These are phyloP conservation scores for Oscheius myriophilus DNA, from an alignment of 2,888 invertebrate genomes.

Conservation along the genomic window DNA sequence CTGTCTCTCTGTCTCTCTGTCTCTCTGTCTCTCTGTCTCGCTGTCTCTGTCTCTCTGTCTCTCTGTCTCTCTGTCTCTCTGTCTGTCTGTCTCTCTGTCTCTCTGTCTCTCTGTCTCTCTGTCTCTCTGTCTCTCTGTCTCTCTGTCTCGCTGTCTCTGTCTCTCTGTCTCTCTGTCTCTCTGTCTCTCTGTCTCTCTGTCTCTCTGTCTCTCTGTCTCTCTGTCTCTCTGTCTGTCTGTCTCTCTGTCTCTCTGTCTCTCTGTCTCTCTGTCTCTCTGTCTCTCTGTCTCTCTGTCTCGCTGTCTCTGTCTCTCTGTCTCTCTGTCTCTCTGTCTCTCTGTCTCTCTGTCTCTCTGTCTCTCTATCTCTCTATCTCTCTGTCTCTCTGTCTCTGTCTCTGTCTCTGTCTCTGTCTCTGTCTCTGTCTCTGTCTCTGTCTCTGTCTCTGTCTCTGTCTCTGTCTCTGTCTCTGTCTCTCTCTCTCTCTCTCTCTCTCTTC, in stretches of 20 bases:
- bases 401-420: neutral
- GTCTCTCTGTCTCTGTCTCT: neutral
- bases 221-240: neutral
- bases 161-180: neutral
- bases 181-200: neutral
- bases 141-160: neutral
- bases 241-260: neutral
- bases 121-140: neutral
- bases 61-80: neutral
- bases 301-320: constrained; percentile 2
- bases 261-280: neutral
- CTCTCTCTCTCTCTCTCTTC: neutral
- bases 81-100: neutral
- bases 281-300: neutral
- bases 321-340: neutral
- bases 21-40: neutral
- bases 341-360: neutral
- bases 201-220: neutral
- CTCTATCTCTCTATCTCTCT: neutral
- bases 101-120: too few relatives aligned
- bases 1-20: neutral
- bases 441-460: constrained; percentile 5
- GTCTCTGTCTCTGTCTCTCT: constrained; percentile 1
- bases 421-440: constrained; percentile 1
- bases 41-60: neutral